A percentile compares a stretch with the other conserved stretches of the same genome.
Evolutionary conservation across 2,888 invertebrate genomes (phyloP).

Genomic region (Trichopoda pennipes): DNA sequence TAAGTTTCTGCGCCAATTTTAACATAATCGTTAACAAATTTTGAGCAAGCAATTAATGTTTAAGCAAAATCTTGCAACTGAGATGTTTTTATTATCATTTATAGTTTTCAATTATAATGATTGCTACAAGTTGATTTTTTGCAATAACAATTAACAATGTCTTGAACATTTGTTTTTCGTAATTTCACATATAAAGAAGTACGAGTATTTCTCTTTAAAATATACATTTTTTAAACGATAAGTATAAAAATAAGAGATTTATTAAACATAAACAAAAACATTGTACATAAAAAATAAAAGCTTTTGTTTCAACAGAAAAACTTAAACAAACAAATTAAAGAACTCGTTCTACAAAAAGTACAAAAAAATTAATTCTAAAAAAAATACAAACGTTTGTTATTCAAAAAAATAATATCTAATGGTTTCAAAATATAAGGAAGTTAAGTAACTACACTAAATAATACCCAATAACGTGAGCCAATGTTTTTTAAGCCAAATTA

Average conservation of each 20-base stretch:
- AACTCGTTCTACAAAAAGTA: background rate
- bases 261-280: slow-evolving; percentile 25
- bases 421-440: slow-evolving; percentile 34
- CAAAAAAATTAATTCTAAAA: slow-evolving; percentile 23
- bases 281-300: slow-evolving; percentile 29
- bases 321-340: background rate
- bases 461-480: slow-evolving; percentile 9
- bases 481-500: slow-evolving; percentile 58
- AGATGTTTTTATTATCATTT: background rate
- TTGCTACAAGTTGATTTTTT: background rate
- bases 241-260: slow-evolving; percentile 8
- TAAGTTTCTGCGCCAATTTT: too few relatives aligned
- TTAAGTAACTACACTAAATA: slow-evolving; percentile 7
- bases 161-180: background rate
- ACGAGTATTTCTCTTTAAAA: slow-evolving; percentile 8
- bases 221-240: background rate
- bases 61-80: background rate
- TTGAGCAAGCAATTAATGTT: too few relatives aligned
- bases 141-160: background rate
- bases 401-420: background rate
- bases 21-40: too few relatives aligned
- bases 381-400: slow-evolving; percentile 11
- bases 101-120: background rate
- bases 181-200: slow-evolving; percentile 2
- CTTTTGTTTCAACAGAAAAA: slow-evolving; percentile 13